These are phyloP conservation scores for Tetranychus piercei DNA, from an alignment of 2,888 invertebrate species.

Conservation along the genomic window DNA sequence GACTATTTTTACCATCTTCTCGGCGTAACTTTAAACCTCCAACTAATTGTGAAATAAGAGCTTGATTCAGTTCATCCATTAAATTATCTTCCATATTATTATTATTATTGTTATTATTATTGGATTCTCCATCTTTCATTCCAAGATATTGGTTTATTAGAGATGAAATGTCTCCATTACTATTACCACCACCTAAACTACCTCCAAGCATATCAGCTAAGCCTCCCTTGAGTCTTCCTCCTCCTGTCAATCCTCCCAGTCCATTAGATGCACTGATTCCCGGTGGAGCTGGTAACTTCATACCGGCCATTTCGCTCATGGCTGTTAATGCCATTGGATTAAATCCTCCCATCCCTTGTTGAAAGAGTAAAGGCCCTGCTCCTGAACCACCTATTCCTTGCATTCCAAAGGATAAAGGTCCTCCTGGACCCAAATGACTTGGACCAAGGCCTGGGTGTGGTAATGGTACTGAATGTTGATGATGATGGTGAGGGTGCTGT, in stretches of 20 bases:
- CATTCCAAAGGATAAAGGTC: background rate
- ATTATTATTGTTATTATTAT: background rate
- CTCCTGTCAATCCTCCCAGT: background rate
- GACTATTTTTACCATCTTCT: background rate
- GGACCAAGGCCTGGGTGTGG: background rate
- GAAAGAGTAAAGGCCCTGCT: background rate
- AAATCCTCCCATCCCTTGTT: background rate
- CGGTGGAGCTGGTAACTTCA: background rate
- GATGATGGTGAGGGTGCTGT: background rate
- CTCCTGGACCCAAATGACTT: background rate
- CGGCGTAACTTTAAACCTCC: background rate
- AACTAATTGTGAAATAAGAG: constrained; percentile 1
- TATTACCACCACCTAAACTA: background rate
- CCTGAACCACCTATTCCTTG: background rate
- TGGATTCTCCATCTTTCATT: background rate
- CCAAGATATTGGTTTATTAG: background rate
- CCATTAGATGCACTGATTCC: background rate
- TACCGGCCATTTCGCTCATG: background rate
- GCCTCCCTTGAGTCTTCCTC: background rate
- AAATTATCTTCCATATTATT: background rate
- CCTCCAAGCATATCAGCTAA: background rate
- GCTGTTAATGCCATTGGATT: background rate
- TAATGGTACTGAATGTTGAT: background rate
- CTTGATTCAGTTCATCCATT: background rate
- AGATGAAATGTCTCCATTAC: background rate